A percentile compares a stretch with the other conserved stretches of the same genome.
These are phyloP conservation scores for Drosophila pandora DNA, from an alignment of 1,140 invertebrate species.

Conservation along the genomic window DNA sequence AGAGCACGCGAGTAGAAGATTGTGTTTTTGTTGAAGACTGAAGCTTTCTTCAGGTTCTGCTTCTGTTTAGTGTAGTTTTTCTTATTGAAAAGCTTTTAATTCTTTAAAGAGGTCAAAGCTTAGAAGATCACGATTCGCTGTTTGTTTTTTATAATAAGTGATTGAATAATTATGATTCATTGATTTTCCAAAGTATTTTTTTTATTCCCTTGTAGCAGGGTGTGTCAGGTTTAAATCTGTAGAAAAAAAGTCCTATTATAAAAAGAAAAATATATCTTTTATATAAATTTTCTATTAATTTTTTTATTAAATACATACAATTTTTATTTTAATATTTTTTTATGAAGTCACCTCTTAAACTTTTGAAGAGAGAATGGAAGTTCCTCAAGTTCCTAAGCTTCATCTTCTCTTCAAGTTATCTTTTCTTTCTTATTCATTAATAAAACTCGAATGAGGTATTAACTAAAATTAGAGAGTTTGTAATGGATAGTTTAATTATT, in stretches of 20 bases:
- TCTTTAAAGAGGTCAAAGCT: neutral
- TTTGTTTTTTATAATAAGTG: neutral
- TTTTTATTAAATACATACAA: too few species aligned
- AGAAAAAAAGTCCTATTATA: too few species aligned
- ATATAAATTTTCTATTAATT: too few species aligned
- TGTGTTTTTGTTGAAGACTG: slow-evolving; percentile 6
- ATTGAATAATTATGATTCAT: too few species aligned
- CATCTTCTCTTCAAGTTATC: neutral
- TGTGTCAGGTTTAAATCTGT: too few species aligned
- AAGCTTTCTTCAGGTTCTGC: slow-evolving; percentile 14
- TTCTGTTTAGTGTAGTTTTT: neutral
- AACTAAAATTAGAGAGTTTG: slow-evolving; percentile 11
- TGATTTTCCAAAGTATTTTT: too few species aligned
- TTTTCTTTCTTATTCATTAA: slow-evolving; percentile 5
- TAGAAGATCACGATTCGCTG: neutral
- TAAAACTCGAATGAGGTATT: neutral
- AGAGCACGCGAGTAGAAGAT: slow-evolving; percentile 65
- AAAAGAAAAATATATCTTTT: too few species aligned
- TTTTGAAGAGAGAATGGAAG: too few species aligned
- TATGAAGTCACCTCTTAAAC: too few species aligned
- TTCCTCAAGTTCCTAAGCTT: too few species aligned
- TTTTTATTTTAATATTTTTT: too few species aligned
- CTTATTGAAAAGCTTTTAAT: neutral
- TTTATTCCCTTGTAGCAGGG: too few species aligned
- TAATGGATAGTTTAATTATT: neutral